Percentiles rank a stretch among this genome's conserved stretches.
Conservation (phyloP, 2,113 vertebrate species). For the Eurystomus gularis region DNA sequence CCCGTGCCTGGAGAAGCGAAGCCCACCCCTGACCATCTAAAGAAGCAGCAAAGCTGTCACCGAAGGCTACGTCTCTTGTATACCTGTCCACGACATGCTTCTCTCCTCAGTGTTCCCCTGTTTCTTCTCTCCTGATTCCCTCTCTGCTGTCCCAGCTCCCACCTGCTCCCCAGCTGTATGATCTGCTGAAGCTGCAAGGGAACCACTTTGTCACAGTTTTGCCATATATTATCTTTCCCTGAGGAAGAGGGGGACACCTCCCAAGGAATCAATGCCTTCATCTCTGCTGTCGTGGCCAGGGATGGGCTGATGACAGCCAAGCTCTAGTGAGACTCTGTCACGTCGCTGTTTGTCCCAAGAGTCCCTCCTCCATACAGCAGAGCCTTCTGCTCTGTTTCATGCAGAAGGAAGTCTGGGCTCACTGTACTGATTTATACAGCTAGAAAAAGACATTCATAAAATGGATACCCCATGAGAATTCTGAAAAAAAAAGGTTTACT, state of each 20-base stretch:
- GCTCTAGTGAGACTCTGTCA: not conserved
- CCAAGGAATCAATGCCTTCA: not conserved
- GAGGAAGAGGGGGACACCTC: not conserved
- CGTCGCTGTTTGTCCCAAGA: not conserved
- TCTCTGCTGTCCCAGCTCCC: not conserved
- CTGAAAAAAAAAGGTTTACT: not conserved
- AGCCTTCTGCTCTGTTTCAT: not conserved
- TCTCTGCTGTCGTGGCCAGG: not conserved
- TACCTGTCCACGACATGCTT: not conserved
- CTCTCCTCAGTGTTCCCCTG: not conserved
- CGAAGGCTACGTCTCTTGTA: not conserved
- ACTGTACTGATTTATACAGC: constrained; percentile 21
- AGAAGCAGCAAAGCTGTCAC: not conserved
- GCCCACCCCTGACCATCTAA: rapidly evolving
- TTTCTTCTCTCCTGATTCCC: not conserved
- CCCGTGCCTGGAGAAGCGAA: not conserved
- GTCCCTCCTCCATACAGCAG: not conserved
- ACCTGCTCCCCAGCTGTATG: not conserved
- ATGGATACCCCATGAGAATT: not conserved
- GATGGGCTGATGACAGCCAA: not conserved
- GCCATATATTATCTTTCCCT: not conserved
- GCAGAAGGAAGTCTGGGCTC: not conserved
- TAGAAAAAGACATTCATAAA: constrained; percentile 37
- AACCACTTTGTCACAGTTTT: not conserved
- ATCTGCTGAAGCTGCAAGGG: not conserved